Conservation (phyloP, 2,113 vertebrate genomes). For the Anhinga rufa region DNA sequence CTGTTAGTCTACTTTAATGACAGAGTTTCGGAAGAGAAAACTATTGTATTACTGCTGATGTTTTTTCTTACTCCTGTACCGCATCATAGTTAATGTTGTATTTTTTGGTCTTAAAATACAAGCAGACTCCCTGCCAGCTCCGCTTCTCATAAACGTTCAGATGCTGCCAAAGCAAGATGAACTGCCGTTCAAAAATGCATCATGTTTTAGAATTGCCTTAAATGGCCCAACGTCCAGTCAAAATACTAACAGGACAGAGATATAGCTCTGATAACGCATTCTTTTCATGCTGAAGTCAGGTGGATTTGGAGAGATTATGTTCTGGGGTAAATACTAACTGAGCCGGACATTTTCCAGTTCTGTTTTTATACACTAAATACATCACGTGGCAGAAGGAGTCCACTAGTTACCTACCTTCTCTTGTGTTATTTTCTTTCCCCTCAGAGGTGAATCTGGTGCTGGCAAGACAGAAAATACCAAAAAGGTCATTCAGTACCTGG, state of each 20-base stretch:
- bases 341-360: background rate
- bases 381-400: background rate
- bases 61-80: background rate
- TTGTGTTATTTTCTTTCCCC: background rate
- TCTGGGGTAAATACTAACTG: background rate
- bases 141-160: background rate
- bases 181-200: background rate
- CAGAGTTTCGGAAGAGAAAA: background rate
- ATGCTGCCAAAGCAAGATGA: constrained; percentile 30
- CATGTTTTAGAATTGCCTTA: constrained; percentile 17
- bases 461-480: constrained; percentile 97
- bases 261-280: background rate
- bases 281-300: background rate
- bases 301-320: background rate
- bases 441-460: constrained; percentile 93
- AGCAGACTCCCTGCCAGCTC: background rate
- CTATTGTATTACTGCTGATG: background rate
- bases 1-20: background rate
- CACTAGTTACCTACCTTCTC: background rate
- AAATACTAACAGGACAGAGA: background rate
- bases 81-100: background rate
- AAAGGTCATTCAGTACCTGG: constrained; percentile 97
- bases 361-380: background rate
- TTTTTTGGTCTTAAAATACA: background rate
- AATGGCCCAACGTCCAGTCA: background rate